Percentiles rank a stretch among this genome's conserved stretches.
Conservation (phyloP, 2,113 vertebrate species). For the Bufo gargarizans region DNA sequence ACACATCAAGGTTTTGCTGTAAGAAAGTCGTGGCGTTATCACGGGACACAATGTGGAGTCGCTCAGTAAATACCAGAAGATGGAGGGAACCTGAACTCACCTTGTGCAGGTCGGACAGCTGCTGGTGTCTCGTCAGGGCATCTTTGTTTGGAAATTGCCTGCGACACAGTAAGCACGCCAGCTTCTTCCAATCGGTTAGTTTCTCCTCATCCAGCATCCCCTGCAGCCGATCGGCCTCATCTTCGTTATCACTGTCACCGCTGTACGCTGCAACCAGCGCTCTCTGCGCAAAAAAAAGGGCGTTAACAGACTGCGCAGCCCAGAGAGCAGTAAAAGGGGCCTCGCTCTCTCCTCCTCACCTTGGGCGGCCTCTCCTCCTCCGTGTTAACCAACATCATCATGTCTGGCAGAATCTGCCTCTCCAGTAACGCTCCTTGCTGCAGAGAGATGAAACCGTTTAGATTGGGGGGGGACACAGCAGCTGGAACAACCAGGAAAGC, state of each 20-base stretch:
- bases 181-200: slow-evolving; percentile 94
- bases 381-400: slow-evolving; percentile 75
- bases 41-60: background rate
- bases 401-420: slow-evolving; percentile 82
- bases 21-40: background rate
- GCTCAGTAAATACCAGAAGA: background rate
- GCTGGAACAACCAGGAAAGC: background rate
- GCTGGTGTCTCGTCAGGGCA: slow-evolving; percentile 88
- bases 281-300: slow-evolving; percentile 68
- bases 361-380: slow-evolving; percentile 85
- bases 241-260: slow-evolving; percentile 95
- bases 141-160: slow-evolving; percentile 97
- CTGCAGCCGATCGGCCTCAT: slow-evolving; percentile 79
- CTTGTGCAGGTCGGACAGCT: slow-evolving; percentile 97
- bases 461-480: background rate
- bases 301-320: background rate
- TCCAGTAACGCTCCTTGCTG: slow-evolving; percentile 82
- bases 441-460: background rate
- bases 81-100: slow-evolving; percentile 65
- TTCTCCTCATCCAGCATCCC: slow-evolving; percentile 83
- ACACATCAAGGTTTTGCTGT: slow-evolving; percentile 97
- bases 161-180: slow-evolving; percentile 93
- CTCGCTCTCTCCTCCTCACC: slow-evolving; percentile 61
- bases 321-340: background rate
- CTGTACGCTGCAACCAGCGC: slow-evolving; percentile 96